Evolutionary conservation across 1,140 invertebrate genomes (phyloP), one percentile per base, ranked within the genome.

Genomic region (Drosophila carrolli): DNA sequence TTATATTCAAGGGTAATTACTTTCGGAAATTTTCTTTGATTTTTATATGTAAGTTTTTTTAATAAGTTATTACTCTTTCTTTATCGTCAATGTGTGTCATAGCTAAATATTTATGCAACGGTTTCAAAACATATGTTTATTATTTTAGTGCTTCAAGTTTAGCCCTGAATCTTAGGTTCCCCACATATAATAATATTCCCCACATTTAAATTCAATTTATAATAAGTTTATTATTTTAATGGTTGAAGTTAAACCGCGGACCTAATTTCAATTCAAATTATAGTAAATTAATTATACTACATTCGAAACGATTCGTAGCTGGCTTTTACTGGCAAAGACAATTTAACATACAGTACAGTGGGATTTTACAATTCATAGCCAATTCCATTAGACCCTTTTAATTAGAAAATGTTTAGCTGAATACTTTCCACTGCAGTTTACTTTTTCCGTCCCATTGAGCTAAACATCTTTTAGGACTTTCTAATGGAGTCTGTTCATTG

Each of bases 391-490:
- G 19, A 19, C 29, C 14, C 11, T 29, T 51, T 35, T 38, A 44
- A 53, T 68, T 65, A 68, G 13, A 11, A 51, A 68, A n/a, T 46
- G 13, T 29, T 37, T 11, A 29, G 14, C 1, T 48, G 41, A 19
- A 50, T 63, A 27, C 32, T 16, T 29, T 41, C 7, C 37, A 13
- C 5, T 16, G 65, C 60, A n/a, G 23, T 48, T 48, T 54, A 13
- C 55, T 70, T 47, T 16, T 70, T 38, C 43, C n/a, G 27, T 48
- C 23, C 65, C 65, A 68, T 68, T 68, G 60, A 53, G 60, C 47
- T 53, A 68, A 68, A 66, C 65, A 66, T 53, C 38, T 46, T 65
- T 66, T 65, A 68, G 38, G 60, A 44, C 57, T 43, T 72, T 35
- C 43, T 73, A 72, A 72, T 59, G 40, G 68, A 61, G 16, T 60